Evolutionary conservation across 2,888 invertebrate genomes (phyloP), one percentile per base, ranked within the genome.

Genomic region (Eupithecia vulgata): DNA sequence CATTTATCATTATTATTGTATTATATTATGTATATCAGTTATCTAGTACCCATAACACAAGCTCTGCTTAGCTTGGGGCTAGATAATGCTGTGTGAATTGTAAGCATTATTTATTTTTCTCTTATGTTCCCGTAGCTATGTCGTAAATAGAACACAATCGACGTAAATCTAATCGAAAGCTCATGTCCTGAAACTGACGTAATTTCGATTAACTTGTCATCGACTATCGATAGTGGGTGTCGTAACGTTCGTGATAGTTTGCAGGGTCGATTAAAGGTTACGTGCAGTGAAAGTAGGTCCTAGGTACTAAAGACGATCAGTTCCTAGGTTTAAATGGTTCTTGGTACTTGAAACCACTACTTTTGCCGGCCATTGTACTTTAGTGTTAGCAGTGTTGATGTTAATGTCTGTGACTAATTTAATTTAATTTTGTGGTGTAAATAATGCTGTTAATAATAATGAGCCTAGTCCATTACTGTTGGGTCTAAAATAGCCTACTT

Each of bases 241-340:
- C 82, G 79, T 86, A 86, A 84, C 74, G 72, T 82, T 84, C 88
- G 88, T 88, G 88, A 80, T 80, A 88, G 89, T 87, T 89, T 87
- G 88, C 83, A 84, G 79, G 90, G 89, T 91, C 88, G 79, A 84
- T 86, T 87, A 89, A 90, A 91, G 90, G 90, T 91, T 91, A 90
- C 86, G 82, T 83, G 77, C 70, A 86, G 91, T 86, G 91, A 91
- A 91, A 92, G 91, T 64, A 21, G 62, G 61, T 34, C 30, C 17
- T 37, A 64, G 12, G 57, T 35, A 35, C 1, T 68, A 62, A 62
- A 37, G 25, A 15, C 40, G 65, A 67, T 68, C 45, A 72, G 48
- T 69, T 72, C 42, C 48, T 57, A 57, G 57, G 12, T 57, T 57
- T 25, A 25, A 57, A 10, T 52, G 10, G 48, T 21, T 21, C 48